These are phyloP conservation scores for Apotomis turbidana DNA, from an alignment of 2,888 invertebrate genomes.

Conservation along the genomic window DNA sequence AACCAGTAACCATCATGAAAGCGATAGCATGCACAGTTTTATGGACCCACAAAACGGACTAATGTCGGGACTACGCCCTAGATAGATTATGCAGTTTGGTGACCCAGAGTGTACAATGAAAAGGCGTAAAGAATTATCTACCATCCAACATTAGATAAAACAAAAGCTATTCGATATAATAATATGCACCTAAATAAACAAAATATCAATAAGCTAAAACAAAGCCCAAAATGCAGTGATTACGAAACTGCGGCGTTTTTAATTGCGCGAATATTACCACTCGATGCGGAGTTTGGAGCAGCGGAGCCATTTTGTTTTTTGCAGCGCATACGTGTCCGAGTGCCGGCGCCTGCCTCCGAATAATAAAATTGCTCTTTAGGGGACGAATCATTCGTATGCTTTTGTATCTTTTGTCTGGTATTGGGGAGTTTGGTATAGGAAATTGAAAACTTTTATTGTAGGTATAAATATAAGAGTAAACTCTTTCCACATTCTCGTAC, in stretches of 20 bases:
- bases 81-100: no score
- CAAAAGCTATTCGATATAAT: no score
- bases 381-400: conserved; percentile 32
- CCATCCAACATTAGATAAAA: neutral
- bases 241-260: conserved; percentile 33
- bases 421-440: conserved; percentile 1
- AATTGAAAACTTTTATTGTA: neutral
- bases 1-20: no score
- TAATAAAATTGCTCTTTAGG: conserved; percentile 42
- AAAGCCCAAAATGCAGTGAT: conserved; percentile 29
- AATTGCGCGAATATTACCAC: conserved; percentile 42
- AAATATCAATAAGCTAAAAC: conserved; percentile 20
- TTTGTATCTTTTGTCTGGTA: conserved; percentile 26
- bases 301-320: conserved; percentile 30
- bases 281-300: conserved; percentile 31
- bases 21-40: no score
- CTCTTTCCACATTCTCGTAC: no score
- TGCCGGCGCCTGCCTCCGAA: conserved; percentile 37
- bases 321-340: conserved; percentile 43
- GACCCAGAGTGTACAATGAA: no score
- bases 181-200: neutral
- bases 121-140: no score
- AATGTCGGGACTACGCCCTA: no score
- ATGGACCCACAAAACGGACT: no score
- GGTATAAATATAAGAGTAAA: no score